Base-by-base conservation (phyloP, 2,113 vertebrate species). In the Malurus cyaneus region DNA sequence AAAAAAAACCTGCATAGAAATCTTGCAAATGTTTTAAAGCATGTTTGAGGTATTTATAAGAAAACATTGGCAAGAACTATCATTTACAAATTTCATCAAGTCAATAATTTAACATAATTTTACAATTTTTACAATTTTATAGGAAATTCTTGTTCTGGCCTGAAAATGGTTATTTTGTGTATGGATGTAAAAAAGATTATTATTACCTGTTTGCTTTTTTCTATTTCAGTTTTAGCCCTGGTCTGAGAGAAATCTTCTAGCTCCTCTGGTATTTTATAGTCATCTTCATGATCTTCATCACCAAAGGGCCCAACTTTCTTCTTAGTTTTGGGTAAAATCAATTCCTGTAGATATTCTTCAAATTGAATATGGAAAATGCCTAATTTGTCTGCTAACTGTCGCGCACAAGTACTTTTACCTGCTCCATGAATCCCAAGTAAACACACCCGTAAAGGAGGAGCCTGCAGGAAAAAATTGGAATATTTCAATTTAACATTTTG, bases 281-380 rank as follows among this genome's bases (percentile, higher is more conserved):
- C 78, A 78, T 98, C 96, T 59, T 98, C 98, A 18, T 53, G 56
- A 36, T 98, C 98, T 21, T 97, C 97, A 44, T 98, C 98, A 95
- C 97, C 98, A 66, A 97, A 81, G 11, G 92, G 93, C 47, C 96
- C 97, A 79, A 99, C 88, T 50, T 80, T 97, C 79, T 80, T 96
- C 96, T 98, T 98, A 31, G 98, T 98, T 98, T 99, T 99, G 65
- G 97, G 92, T 86, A 99, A 94, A 88, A 99, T 92, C 80, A 98
- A 87, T 97, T 98, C 98, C 94, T 99, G 99, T 29, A 99, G 98
- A 59, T 96, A 95, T 95, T 99, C 99, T 66, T 98, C 98, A 96
- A 99, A 99, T 23, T 99, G 99, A 96, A 99, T 98, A 80, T 99
- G 98, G 90, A 99, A 99, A 86, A 99, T 95, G 21, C 98, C 98